Evolutionary conservation across 2,113 vertebrate genomes (phyloP), one percentile per base, ranked within the genome.

Genomic region (Ceyx cyanopectus): DNA sequence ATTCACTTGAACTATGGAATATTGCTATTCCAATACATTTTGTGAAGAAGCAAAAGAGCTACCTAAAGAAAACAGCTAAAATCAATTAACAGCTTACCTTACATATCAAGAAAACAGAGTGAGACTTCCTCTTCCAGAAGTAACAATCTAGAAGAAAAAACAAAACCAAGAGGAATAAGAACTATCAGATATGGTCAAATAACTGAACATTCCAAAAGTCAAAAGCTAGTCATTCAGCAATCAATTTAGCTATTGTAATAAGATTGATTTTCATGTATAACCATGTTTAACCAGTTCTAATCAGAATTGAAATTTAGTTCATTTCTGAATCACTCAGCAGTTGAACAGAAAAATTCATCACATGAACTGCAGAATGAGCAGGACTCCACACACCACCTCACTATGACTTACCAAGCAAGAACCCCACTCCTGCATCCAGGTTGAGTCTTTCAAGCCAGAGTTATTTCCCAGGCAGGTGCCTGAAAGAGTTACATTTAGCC

Each of bases 301-400:
- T 98, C 97, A 98, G 97, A 97, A 95, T 94, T 89, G 74, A 32
- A 94, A 85, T 95, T 98, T 90, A 96, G 95, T 97, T 98, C 95
- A 98, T 95, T 94, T 97, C 88, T 97, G 83, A 95, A 95, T 98
- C 98, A 98, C 89, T 89, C 97, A 98, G 97, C 98, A 98, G 97
- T 96, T 98, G 97, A 98, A 98, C 97, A 96, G 57, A 89, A 93
- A 85, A 76, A 97, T 93, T 98, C 97, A 98, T 98, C 97, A 98
- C 84, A 3, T 46, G 94, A 98, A 97, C 96, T 89, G 88, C 87
- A 90, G 92, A 89, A 89, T 72, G 89, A 95, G 69, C 29, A 17
- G 45, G 54, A 54, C n/a, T 53, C 54, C 62, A 50, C n/a, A 14
- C 0, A 14, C 8, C 22, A 41, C 34, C 58, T 89, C 5, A 1